phyloP scores from a whole-genome alignment of 1,140 invertebrate genomes.

The Drosophila gunungcola region DNA sequence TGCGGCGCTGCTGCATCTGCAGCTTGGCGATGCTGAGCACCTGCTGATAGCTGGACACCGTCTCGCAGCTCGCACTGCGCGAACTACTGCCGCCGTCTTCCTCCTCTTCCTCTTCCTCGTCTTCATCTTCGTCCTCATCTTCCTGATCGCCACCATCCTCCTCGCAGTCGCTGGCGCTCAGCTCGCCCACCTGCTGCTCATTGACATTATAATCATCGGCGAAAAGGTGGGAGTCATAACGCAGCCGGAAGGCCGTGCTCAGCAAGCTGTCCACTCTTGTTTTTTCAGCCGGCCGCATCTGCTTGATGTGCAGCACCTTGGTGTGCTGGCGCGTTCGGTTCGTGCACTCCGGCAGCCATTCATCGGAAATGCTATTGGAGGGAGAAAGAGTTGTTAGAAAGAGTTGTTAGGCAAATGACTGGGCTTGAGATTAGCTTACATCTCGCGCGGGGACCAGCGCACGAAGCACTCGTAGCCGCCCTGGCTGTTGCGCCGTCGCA shows the following conservation, averaged over 20 bases:
- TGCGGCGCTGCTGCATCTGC: slow-evolving; percentile 77
- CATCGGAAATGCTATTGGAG: slow-evolving; percentile 70
- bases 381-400: background rate
- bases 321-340: slow-evolving; percentile 63
- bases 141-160: slow-evolving; percentile 28
- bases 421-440: slow-evolving; percentile 51
- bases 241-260: slow-evolving; percentile 72
- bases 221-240: slow-evolving; percentile 78
- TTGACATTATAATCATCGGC: slow-evolving; percentile 70
- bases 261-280: slow-evolving; percentile 75
- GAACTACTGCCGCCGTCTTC: slow-evolving; percentile 53
- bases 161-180: slow-evolving; percentile 46
- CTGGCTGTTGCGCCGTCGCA: slow-evolving; percentile 64
- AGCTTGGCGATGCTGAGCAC: slow-evolving; percentile 77
- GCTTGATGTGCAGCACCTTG: slow-evolving; percentile 80
- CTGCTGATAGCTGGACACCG: slow-evolving; percentile 79
- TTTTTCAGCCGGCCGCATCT: slow-evolving; percentile 76
- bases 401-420: background rate
- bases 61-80: slow-evolving; percentile 57
- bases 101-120: slow-evolving; percentile 56
- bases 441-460: slow-evolving; percentile 80
- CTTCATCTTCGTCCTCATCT: slow-evolving; percentile 31
- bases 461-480: slow-evolving; percentile 77
- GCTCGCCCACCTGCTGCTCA: slow-evolving; percentile 42
- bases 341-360: slow-evolving; percentile 76